These are phyloP conservation scores for Cossypha polioptera DNA, from an alignment of 2,797 vertebrate genomes.

Conservation along the genomic window DNA sequence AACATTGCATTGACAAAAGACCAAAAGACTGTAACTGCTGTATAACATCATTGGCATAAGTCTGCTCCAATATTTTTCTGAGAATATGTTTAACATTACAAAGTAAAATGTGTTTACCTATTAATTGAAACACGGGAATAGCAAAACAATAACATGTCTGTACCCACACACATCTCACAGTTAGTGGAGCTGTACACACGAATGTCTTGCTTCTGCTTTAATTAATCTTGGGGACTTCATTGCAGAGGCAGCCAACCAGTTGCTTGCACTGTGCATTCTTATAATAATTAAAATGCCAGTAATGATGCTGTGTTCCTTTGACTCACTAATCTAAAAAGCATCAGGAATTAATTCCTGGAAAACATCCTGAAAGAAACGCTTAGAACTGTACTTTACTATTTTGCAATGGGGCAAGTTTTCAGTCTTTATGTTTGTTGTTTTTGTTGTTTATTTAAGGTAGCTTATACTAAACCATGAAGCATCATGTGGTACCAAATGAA, in stretches of 20 bases:
- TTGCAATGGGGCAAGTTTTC: not conserved
- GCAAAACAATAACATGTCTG: not conserved
- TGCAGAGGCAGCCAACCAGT: not conserved
- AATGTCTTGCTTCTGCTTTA: not conserved
- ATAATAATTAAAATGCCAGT: not conserved
- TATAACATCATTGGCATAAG: not conserved
- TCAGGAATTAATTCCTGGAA: not conserved
- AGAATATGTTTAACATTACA: not conserved
- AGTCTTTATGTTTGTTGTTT: accelerated
- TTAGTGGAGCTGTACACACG: not conserved
- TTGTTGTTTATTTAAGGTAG: not conserved
- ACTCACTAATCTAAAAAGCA: not conserved
- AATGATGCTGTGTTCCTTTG: not conserved
- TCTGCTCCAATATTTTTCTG: not conserved
- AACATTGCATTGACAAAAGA: not conserved
- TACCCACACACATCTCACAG: not conserved
- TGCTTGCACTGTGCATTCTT: not conserved
- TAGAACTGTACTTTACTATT: not conserved
- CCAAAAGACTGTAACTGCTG: not conserved
- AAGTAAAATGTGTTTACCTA: not conserved
- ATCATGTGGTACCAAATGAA: not conserved
- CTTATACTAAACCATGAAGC: not conserved
- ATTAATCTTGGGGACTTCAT: not conserved
- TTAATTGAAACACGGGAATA: not conserved
- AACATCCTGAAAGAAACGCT: not conserved